Percentiles rank a stretch among this genome's conserved stretches.
Evolutionary conservation across 2,888 invertebrate genomes (phyloP).

Genomic region (Drosophila emarginata): DNA sequence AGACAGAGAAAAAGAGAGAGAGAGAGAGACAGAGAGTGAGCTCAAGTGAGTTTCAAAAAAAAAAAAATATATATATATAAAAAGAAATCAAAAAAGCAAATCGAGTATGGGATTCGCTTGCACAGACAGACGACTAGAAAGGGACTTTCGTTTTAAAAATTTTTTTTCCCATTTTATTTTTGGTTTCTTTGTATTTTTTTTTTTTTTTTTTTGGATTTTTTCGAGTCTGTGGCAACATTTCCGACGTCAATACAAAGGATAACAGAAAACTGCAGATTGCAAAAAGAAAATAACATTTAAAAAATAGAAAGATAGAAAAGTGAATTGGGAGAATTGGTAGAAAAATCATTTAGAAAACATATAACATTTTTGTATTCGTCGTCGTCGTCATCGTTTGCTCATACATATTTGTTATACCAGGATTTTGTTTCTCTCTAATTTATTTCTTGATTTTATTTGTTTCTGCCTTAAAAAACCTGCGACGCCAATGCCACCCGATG

Average conservation of each 20-base stretch:
- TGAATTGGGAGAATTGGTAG: background rate
- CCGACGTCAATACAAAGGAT: slow-evolving; percentile 67
- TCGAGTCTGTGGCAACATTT: slow-evolving; percentile 67
- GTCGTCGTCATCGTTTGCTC: slow-evolving; percentile 3
- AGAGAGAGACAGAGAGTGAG: slow-evolving; percentile 1
- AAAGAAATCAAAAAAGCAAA: background rate
- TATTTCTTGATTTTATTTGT: slow-evolving; percentile 78
- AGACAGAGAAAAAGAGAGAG: background rate
- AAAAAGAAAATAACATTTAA: slow-evolving; percentile 55
- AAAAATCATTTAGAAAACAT: slow-evolving; percentile 6
- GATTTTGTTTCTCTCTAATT: slow-evolving; percentile 75
- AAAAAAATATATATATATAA: background rate
- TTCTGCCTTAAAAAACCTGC: slow-evolving; percentile 44
- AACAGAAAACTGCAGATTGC: slow-evolving; percentile 74
- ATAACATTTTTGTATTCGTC: slow-evolving; percentile 10
- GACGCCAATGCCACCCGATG: slow-evolving; percentile 3
- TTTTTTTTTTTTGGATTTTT: background rate
- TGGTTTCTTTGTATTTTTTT: background rate
- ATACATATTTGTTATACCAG: slow-evolving; percentile 44
- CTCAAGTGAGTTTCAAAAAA: slow-evolving; percentile 32
- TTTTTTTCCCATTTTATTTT: slow-evolving; percentile 3
- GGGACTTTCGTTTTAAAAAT: slow-evolving; percentile 22
- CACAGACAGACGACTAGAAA: slow-evolving; percentile 39
- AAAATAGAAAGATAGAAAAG: slow-evolving; percentile 39
- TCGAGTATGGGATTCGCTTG: slow-evolving; percentile 10